Evolutionary conservation across 2,797 vertebrate genomes (phyloP), one percentile per base, ranked within the genome.

Genomic region (Arrhamphus sclerolepis): DNA sequence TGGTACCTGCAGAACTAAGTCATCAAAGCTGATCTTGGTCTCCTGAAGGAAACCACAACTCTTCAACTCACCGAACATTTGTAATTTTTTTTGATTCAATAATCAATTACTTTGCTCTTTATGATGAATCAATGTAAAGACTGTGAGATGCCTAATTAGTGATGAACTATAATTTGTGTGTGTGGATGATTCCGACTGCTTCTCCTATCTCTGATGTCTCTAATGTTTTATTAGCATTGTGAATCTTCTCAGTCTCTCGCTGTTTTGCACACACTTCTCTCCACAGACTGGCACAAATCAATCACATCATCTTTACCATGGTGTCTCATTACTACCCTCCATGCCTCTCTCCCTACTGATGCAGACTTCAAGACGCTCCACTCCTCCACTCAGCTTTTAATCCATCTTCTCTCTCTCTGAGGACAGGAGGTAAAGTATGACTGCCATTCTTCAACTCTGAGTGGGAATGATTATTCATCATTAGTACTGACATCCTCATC

Each of bases 381-480:
- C 40, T 62, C 53, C 14, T 28, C 39, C 56, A 53, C 47, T 26
- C 19, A 1, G 72, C 58, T 9, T n/a, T 65, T 55, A 51, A 69
- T 77, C 59, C 43, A 41, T 68, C 63, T 50, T 47, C 29, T 56
- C 39, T 55, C 41, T 54, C 42, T 50, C 39, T n/a, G 29, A 2
- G 29, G 61, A 40, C 34, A 3, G 31, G 6, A 4, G 19, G 3
- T 34, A 19, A 21, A 41, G 21, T 42, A 51, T 43, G 47, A 62
- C 53, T 41, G 58, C 20, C 70, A 53, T 77, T 58, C 29, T 59
- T 71, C 52, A 50, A 18, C 54, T 41, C 10, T 24, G 46, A 9
- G 47, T 39, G 26, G 24, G 55, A 57, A 65, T 70, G 58, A 75
- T 78, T 80, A 64, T 59, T 78, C 69, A 78, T 78, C 71, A 59